Evolutionary conservation across 2,113 vertebrate genomes (phyloP).

Genomic region (Lycocorax pyrrhopterus): DNA sequence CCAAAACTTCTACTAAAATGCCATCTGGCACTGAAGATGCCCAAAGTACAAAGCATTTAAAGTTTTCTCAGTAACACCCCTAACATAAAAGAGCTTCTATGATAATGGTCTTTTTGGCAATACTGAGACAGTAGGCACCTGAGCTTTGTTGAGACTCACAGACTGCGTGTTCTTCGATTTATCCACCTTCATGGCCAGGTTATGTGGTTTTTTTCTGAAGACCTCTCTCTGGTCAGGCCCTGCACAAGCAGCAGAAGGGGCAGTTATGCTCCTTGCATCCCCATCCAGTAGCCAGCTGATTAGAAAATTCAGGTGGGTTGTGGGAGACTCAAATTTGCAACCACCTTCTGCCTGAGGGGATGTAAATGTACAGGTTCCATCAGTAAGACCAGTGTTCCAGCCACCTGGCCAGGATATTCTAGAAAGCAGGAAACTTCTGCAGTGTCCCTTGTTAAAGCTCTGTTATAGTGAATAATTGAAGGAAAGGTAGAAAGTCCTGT

Average conservation of each 20-base stretch:
- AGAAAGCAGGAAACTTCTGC: not conserved
- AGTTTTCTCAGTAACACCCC: not conserved
- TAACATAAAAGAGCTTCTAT: not conserved
- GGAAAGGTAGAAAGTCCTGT: not conserved
- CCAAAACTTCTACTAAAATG: not conserved
- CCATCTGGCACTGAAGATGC: not conserved
- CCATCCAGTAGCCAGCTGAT: not conserved
- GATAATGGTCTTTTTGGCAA: not conserved
- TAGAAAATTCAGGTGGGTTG: not conserved
- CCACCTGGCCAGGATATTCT: not conserved
- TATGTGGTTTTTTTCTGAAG: accelerated
- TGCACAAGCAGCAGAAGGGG: not conserved
- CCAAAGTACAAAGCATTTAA: not conserved
- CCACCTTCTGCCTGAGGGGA: not conserved
- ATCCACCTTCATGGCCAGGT: not conserved
- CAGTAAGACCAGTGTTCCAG: not conserved
- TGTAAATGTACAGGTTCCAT: not conserved
- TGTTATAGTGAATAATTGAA: not conserved
- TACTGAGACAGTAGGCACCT: not conserved
- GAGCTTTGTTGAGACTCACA: not conserved
- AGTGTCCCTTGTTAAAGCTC: not conserved
- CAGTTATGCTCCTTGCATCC: not conserved
- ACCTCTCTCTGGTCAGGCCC: not conserved
- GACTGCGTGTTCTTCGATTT: not conserved
- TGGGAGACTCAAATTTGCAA: not conserved